Evolutionary conservation across 2,113 vertebrate genomes (phyloP), one percentile per base, ranked within the genome.

Genomic region (Rhombomys opimus): DNA sequence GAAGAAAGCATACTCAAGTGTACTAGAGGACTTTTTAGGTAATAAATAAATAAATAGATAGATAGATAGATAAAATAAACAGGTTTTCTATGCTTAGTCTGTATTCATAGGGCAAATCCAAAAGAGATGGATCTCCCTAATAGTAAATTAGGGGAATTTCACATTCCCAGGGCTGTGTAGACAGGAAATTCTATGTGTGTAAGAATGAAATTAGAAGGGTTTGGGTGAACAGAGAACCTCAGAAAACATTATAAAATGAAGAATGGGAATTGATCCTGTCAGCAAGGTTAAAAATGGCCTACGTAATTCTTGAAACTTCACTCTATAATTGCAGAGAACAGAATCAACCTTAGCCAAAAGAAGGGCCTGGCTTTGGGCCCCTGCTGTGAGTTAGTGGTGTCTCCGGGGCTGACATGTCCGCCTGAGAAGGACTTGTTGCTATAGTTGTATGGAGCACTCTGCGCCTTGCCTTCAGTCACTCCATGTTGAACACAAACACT

Each of bases 331-430:
- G 41, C n/a, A 15, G 77, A 73, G 13, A 57, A 65, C 82, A 65
- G 25, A 92, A 78, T 84, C 89, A 59, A 63, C 27, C 41, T 76
- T 72, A 87, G 50, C n/a, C 61, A 90, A 68, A 92, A 89, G 18
- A 75, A 32, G 77, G 9, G 5, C 81, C 41, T 82, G 75, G 27
- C 25, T 61, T 87, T 95, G 82, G 20, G 25, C 32, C 54, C 46
- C 25, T 70, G 59, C 9, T 87, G 65, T 13, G 67, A 82, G 52
- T 17, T n/a, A n/a, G 41, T 38, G 13, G 76, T 67, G 17, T 52
- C 38, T 86, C 82, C 11, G 15, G 14, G 27, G 52, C 50, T 87
- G 30, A 14, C 57, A 4, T 78, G 18, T 86, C 73, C 78, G 25
- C 11, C 27, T 70, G 46, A 77, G 5, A 52, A 35, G 10, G 52